Conservation (phyloP, 1,140 invertebrate genomes). For the Heliconius nattereri region DNA sequence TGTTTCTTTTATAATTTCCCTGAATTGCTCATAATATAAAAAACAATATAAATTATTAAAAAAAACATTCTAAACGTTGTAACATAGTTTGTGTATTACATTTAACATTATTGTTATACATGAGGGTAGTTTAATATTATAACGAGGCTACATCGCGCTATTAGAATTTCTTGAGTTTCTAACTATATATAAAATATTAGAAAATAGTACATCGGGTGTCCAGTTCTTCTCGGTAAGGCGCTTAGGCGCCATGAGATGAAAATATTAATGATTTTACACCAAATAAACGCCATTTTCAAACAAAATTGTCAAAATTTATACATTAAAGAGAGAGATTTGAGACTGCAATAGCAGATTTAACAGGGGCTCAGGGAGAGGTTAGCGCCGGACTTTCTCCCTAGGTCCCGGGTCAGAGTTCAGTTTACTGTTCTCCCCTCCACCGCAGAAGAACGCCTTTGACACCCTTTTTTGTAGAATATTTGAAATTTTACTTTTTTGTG, state of each 20-base stretch:
- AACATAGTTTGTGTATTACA: no score
- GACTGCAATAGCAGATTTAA: constrained; percentile 44
- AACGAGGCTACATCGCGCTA: constrained; percentile 37
- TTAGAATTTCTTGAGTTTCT: constrained; percentile 20
- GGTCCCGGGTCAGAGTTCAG: constrained; percentile 53
- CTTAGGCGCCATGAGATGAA: constrained; percentile 41
- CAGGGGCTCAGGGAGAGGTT: constrained; percentile 46
- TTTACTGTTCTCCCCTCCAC: constrained; percentile 59
- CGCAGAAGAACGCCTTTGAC: constrained; percentile 60
- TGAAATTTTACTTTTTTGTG: not conserved
- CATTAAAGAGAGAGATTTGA: not conserved
- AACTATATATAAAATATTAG: not conserved
- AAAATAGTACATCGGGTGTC: constrained; percentile 45
- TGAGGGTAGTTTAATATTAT: no score
- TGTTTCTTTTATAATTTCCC: no score
- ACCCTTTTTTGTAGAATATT: constrained; percentile 40
- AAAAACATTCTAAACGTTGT: no score
- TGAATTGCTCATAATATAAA: no score
- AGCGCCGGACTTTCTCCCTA: constrained; percentile 50
- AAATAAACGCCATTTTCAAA: constrained; percentile 8
- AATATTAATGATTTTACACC: constrained; percentile 40
- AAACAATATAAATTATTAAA: no score
- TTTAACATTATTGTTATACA: no score
- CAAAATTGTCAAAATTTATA: constrained; percentile 42
- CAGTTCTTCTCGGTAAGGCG: constrained; percentile 56